Evolutionary conservation across 2,888 invertebrate species (phyloP), one percentile per base, ranked within the genome.

Genomic region (Trichopria drosophilae): DNA sequence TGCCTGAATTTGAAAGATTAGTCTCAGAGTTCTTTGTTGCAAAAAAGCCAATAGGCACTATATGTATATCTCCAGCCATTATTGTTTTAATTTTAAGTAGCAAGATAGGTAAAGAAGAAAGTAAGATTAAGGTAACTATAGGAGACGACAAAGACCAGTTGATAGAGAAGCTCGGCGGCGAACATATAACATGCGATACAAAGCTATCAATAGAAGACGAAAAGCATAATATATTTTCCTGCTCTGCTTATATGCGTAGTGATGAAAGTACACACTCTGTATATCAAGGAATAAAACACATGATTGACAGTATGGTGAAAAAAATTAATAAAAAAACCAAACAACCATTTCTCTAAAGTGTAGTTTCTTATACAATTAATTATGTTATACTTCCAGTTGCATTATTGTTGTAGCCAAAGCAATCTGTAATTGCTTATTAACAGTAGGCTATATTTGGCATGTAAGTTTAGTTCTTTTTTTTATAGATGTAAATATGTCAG

Each of bases 401-500:
- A 44, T 44, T 44, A 44, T n/a, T n/a, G n/a, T n/a, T n/a, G n/a
- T 42, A 44, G 44, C 44, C 36, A 44, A 44, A 36, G 44, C 36
- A 28, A 22, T 32, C 32, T 44, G 20, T 35, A 36, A 35, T 44
- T 44, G 36, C 18, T 19, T 29, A 35, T 20, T 45, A 45, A 37
- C 45, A 37, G 45, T 20, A n/a, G 35, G 45, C 29, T 29, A 37
- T 45, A 45, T 35, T 46, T 22, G 46, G 37, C 29, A 39, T 46
- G 39, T 46, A 46, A 39, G 32, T 46, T 46, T 46, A 46, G 46
- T 10, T 46, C 46, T 45, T 46, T 45, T 45, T n/a, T n/a, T n/a
- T n/a, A n/a, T n/a, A n/a, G n/a, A n/a, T n/a, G n/a, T n/a, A n/a
- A n/a, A 36, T 46, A 39, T 46, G 46, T 46, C 46, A 39, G 46